Evolutionary conservation across 2,888 invertebrate genomes (phyloP), one percentile per base, ranked within the genome.

Genomic region (Netelia fuscicornis): DNA sequence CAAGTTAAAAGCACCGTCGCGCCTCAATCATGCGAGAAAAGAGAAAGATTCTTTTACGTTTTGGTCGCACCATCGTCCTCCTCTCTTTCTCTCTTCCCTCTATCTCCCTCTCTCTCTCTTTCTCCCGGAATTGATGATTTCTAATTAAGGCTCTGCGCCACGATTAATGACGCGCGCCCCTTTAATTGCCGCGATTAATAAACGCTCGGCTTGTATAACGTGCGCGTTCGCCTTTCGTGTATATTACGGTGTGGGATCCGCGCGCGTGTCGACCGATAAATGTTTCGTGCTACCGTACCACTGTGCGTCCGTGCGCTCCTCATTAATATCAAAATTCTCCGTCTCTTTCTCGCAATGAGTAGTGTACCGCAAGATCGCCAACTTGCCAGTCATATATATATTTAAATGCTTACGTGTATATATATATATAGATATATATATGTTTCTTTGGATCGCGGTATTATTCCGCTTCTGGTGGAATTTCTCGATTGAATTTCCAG

Each of bases 101-200:
- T 17, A 17, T 17, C 17, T 56, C 56, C 20, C 58, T 23, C 2
- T 58, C 58, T 23, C 58, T 58, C 58, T 58, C 58, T 20, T 58
- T 20, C 81, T 56, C 80, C 87, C 89, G 88, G 70, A 92, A 93
- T 93, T 93, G 92, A 93, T 93, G 93, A 91, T 91, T 91, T 89
- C 91, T 91, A 93, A 93, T 93, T 93, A 93, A 93, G 90, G 89
- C 88, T 87, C 89, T 86, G 89, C 89, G 89, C 91, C 85, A 90
- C 91, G 91, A 93, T 93, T 92, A 92, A 93, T 91, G 92, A 92
- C 90, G 90, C 91, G 90, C 91, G 90, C 89, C 87, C 87, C 88
- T 92, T 93, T 93, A 93, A 93, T 93, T 92, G 91, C 92, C 77
- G 83, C 92, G 91, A 92, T 93, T 91, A 93, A 92, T 93, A 93